These are phyloP conservation scores for Heliopora coerulea DNA, from an alignment of 92 coral and sea anemone genomes.

Conservation along the genomic window DNA sequence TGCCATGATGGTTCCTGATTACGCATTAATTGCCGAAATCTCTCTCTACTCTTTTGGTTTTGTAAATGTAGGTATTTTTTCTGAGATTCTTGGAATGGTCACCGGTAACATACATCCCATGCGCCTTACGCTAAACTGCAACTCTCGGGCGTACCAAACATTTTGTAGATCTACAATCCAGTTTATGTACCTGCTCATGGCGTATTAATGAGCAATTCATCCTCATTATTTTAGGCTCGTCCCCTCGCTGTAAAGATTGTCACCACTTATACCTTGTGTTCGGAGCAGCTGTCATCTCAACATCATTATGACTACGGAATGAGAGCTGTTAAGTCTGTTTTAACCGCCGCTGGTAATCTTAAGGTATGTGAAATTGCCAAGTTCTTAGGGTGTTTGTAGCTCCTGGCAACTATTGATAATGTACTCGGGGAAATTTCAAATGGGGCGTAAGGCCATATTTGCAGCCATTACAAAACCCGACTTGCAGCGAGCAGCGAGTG, in stretches of 20 bases:
- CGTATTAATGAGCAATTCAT: too few species aligned
- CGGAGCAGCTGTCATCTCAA: conserved; percentile 96
- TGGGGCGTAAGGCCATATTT: too few species aligned
- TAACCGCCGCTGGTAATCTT: conserved; percentile 95
- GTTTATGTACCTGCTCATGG: too few species aligned
- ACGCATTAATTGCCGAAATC: conserved; percentile 94
- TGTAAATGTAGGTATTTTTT: conserved; percentile 74
- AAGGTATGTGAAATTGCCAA: conserved; percentile 54
- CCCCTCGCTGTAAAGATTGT: conserved; percentile 96
- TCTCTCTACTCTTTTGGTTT: conserved; percentile 96
- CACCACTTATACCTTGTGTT: conserved; percentile 94
- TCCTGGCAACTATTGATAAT: too few species aligned
- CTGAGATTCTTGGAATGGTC: too few species aligned
- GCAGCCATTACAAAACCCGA: too few species aligned
- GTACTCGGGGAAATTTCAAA: too few species aligned
- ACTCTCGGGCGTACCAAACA: too few species aligned
- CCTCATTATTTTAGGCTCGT: conserved; percentile 63
- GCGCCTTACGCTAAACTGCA: too few species aligned
- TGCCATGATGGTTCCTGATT: conserved; percentile 99
- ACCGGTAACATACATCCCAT: too few species aligned
- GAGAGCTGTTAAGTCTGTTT: conserved; percentile 98
- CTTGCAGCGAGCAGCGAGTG: too few species aligned
- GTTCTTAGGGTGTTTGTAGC: background rate
- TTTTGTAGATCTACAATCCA: too few species aligned
- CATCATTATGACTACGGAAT: conserved; percentile 98